Base-by-base conservation (phyloP, 2,888 invertebrate genomes). In the Philereme vetulata region DNA sequence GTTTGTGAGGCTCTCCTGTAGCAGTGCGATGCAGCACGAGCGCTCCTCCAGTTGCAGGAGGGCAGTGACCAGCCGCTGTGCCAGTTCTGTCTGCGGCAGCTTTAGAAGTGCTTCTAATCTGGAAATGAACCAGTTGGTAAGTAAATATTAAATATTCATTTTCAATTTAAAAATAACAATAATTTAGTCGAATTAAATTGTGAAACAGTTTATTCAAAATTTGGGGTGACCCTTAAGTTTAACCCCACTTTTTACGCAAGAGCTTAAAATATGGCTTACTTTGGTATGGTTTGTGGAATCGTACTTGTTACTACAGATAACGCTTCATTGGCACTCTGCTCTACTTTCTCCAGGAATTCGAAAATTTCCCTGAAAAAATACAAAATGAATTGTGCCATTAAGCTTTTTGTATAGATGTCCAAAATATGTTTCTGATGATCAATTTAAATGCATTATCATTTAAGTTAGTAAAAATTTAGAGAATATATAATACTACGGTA, bases 271-370 rank as follows among this genome's bases (percentile, higher is more conserved):
- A 4, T 33, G 5, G 9, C 83, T 86, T 71, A 92, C 92, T 90
- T 92, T 0, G 90, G 90, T 51, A 85, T 82, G 36, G 80, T 82
- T 55, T 84, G 86, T 4, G 90, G 90, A n/a, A 85, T 81, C 5
- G 83, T 80, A 57, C 78, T 86, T 1, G 88, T 87, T 0, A 92
- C 87, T 0, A 90, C 81, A 0, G 90, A 88, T 1, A 93, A 75
- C 11, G 92, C 93, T 60, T 93, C 93, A 51, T 90, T 92, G 0
- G 92, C 92, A 56, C 91, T 92, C 68, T 90, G 88, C 65, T 95
- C 95, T 0, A 95, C 94, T 80, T 95, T 94, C 74, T 95, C 95
- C 64, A 95, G 76, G 78, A 94, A 95, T 55, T 94, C 93, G 52
- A 95, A 92, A 70, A 95, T 93, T 77, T 94, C 94, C 80, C 94